phyloP scores from a whole-genome alignment of 2,113 vertebrate genomes.

The Arizona elegans region DNA sequence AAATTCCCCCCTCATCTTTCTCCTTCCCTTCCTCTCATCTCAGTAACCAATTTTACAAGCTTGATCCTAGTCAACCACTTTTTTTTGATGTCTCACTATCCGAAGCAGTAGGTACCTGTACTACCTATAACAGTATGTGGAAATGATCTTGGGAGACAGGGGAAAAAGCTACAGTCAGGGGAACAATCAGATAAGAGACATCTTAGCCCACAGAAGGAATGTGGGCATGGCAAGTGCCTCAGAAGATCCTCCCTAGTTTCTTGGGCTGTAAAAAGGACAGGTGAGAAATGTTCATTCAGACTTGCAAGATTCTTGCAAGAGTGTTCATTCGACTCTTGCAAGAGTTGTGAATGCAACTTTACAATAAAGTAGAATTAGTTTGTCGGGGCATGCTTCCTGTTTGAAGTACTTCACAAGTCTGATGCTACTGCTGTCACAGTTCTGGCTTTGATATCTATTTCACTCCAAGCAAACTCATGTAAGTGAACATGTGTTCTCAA shows the following conservation, averaged over 20 bases:
- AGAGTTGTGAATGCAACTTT: not conserved
- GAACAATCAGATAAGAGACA: not conserved
- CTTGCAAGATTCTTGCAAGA: not conserved
- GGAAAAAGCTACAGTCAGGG: not conserved
- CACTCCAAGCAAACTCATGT: not conserved
- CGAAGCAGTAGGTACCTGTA: not conserved
- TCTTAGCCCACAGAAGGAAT: not conserved
- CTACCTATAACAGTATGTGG: not conserved
- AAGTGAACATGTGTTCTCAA: not conserved
- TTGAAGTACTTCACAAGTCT: not conserved
- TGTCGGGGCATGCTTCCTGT: not conserved
- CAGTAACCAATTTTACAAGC: not conserved
- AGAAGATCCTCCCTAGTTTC: not conserved
- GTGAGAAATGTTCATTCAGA: not conserved
- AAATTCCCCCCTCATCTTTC: not conserved
- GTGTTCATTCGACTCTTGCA: no score
- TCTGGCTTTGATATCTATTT: not conserved
- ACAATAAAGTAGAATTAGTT: not conserved
- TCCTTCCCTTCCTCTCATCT: not conserved
- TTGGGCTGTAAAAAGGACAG: not conserved
- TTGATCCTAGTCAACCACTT: not conserved
- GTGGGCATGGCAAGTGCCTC: not conserved
- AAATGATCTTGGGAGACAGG: not conserved
- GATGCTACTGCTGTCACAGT: not conserved
- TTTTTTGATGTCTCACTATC: not conserved